Evolutionary conservation across 2,888 invertebrate species (phyloP), one percentile per base, ranked within the genome.

Genomic region (Torymus tubicola): DNA sequence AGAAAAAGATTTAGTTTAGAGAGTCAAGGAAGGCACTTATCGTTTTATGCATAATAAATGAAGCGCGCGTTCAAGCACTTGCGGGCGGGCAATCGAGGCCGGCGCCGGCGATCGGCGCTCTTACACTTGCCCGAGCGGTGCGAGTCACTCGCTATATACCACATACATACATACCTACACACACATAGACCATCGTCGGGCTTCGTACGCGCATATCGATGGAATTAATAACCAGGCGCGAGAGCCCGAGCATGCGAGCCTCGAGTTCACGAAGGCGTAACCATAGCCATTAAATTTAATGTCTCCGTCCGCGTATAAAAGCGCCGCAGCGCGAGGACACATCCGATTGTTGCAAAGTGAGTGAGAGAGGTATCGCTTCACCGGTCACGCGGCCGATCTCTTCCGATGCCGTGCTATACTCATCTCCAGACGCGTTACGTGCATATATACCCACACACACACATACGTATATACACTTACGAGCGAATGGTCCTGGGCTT

Each of bases 251-350:
- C 76, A 61, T 76, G 63, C 14, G 42, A 18, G 21, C 1, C 64
- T 24, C 76, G 58, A 73, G 71, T 42, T 16, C 52, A 63, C 65
- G 58, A n/a, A 67, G 78, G 60, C 80, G 77, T 70, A 65, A 57
- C 65, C 64, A 74, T 78, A 80, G 83, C 82, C 78, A 84, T 87
- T 85, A 87, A 87, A 87, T 86, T 87, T 86, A 86, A 87, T 84
- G 84, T 84, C 84, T 76, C 83, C 8, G 18, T 42, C 21, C n/a
- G 13, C 21, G 81, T 83, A 84, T 86, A 88, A 87, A 86, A 86
- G 84, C 78, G 8, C 42, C 42, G 42, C 42, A 42, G 42, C 74
- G 67, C 80, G 53, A 72, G 64, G 64, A 71, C 65, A 61, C 74
- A 73, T 67, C 80, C 60, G 58, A 82, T 80, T 73, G 75, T 60